Conservation (phyloP, 2,888 invertebrate genomes). For the Protodeltote pygarga region DNA sequence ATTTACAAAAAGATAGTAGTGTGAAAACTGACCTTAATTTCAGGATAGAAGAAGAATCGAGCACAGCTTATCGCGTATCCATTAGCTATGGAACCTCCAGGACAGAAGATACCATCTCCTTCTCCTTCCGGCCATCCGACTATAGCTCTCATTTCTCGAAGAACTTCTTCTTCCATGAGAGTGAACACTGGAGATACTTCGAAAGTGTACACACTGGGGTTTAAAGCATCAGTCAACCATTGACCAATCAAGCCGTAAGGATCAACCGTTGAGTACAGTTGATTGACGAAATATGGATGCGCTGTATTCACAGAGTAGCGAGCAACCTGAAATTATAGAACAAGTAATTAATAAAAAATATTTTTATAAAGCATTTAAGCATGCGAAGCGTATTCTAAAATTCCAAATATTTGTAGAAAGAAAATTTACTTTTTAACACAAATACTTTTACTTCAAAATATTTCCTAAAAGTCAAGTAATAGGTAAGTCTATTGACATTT, state of each 20-base stretch:
- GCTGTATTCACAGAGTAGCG: conserved; percentile 96
- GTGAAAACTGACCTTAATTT: conserved; percentile 89
- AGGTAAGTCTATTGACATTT: not conserved
- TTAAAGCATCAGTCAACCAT: conserved; percentile 94
- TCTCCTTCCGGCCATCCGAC: conserved; percentile 91
- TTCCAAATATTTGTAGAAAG: not conserved
- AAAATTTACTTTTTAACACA: not conserved
- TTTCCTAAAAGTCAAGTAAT: not conserved
- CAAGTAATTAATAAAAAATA: conserved; percentile 1
- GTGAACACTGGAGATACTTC: conserved; percentile 96
- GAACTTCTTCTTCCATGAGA: conserved; percentile 94
- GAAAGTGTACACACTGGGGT: conserved; percentile 95
- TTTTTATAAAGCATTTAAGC: too few species aligned
- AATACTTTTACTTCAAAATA: not conserved
- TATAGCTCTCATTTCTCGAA: conserved; percentile 92
- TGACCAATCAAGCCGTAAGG: conserved; percentile 94
- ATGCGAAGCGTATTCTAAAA: too few species aligned
- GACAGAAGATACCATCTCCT: conserved; percentile 96
- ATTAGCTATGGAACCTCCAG: conserved; percentile 96
- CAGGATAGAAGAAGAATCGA: conserved; percentile 90
- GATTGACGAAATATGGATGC: conserved; percentile 96
- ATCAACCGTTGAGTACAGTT: conserved; percentile 94
- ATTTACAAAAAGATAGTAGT: not conserved
- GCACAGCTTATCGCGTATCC: conserved; percentile 97
- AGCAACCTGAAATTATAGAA: conserved; percentile 75